Evolutionary conservation across 2,888 invertebrate species (phyloP), one percentile per base, ranked within the genome.

Genomic region (Aporophyla nigra): DNA sequence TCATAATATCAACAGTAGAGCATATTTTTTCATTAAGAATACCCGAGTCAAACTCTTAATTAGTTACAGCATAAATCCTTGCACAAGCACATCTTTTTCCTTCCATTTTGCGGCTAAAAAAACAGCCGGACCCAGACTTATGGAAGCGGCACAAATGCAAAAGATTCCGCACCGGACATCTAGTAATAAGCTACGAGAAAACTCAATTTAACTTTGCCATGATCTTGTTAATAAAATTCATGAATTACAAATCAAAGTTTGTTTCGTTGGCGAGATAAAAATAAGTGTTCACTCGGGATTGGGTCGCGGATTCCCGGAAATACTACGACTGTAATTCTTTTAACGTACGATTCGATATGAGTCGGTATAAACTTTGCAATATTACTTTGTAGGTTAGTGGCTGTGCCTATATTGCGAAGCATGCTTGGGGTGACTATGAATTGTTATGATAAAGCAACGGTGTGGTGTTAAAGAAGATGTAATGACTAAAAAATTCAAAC

Each of bases 211-310:
- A 94, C 92, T 93, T 93, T 69, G 56, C 65, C 83, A 84, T 85
- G 84, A 90, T 92, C 88, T 93, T 92, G 90, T 88, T 93, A 92
- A 92, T 92, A 91, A 92, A 92, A 93, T 93, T 93, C 92, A 93
- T 93, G 94, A 94, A 94, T 94, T 93, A 94, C 93, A 93, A 94
- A 95, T 93, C 81, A 91, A 91, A 92, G 91, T 88, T 92, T 91
- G 85, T 78, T 87, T 79, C 74, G 74, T 74, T 65, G 68, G 66
- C 12, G 61, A 61, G 67, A 66, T 63, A 71, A 82, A 84, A 72
- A 66, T 71, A 80, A 79, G 53, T 59, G 59, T 9, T 49, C 19
- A 5, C 40, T 53, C 19, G n/a, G 56, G 24, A n/a, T 82, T 53
- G 24, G n/a, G 16, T 19, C 9, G 7, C 5, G 16, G 10, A n/a